phyloP scores from a whole-genome alignment of 2,888 invertebrate genomes.

The Eupeodes latifasciatus region DNA sequence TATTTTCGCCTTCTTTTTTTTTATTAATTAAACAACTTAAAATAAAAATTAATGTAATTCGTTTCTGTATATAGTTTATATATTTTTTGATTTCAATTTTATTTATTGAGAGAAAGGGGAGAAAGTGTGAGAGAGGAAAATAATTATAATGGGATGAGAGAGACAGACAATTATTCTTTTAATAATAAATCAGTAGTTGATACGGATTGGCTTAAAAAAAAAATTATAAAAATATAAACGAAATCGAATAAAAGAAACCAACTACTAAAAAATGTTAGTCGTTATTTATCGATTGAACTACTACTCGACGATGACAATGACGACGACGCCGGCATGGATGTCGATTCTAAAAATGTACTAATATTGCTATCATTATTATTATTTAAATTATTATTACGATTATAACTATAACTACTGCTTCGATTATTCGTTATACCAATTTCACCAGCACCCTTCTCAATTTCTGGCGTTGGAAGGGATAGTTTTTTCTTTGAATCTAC shows the following conservation, averaged over 20 bases:
- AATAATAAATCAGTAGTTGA: conserved; percentile 37
- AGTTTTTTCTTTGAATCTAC: conserved; percentile 68
- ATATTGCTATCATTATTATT: conserved; percentile 44
- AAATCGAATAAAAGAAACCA: conserved; percentile 39
- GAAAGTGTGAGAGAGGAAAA: conserved; percentile 44
- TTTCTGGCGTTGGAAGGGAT: conserved; percentile 69
- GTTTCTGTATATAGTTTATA: conserved; percentile 30
- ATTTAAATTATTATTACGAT: conserved; percentile 35
- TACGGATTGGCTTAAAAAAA: conserved; percentile 44
- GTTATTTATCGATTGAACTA: conserved; percentile 71
- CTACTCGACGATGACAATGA: conserved; percentile 68
- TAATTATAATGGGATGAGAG: conserved; percentile 62
- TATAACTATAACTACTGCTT: conserved; percentile 70
- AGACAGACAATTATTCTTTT: conserved; percentile 38
- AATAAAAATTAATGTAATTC: conserved; percentile 29
- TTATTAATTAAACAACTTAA: conserved; percentile 33
- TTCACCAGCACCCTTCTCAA: conserved; percentile 56
- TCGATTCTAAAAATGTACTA: conserved; percentile 52
- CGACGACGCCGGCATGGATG: conserved; percentile 19
- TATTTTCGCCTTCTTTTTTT: not conserved
- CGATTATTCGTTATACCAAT: conserved; percentile 62
- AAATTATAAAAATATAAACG: conserved; percentile 12
- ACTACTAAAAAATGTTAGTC: conserved; percentile 62
- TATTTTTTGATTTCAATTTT: conserved; percentile 20
- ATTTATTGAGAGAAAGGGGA: conserved; percentile 32